Evolutionary conservation across 2,113 vertebrate species (phyloP), one percentile per base, ranked within the genome.

Genomic region (Eptesicus fuscus): DNA sequence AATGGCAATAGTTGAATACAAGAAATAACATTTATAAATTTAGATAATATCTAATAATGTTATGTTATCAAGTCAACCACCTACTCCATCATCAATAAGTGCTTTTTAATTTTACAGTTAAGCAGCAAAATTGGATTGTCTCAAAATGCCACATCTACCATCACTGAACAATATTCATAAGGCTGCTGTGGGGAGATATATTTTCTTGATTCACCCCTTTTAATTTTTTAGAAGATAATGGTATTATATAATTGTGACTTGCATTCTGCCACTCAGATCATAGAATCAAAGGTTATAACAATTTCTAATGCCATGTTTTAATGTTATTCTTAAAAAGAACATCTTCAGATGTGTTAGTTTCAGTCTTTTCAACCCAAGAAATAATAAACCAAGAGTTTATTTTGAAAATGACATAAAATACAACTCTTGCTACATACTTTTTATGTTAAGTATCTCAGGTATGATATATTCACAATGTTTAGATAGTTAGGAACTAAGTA

Each of bases 241-340:
- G 18, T 18, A 47, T 37, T 86, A 22, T 20, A 16, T 40, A 80
- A 22, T 17, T 74, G 22, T 53, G 18, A 22, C 42, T 51, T 42
- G 0, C 10, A 73, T 28, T 91, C 18, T 59, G 18, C 14, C 51
- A n/a, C 74, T 71, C n/a, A 51, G 7, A 30, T 65, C 37, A 95
- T n/a, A 88, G 23, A 93, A 86, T 51, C 22, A 35, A 77, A 69
- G 23, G 70, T 37, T 56, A 83, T 28, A 83, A 88, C 0, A 86
- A 18, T 74, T 42, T 73, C 32, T 22, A 85, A 22, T 44, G n/a
- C 49, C 13, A 40, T 35, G 2, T 37, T 84, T 84, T 79, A 65
- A 79, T 78, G 49, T 77, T n/a, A 70, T 42, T 82, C 35, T 94
- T 83, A 7, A 63, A 94, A 82, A 85, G 40, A 86, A 91, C 93